These are phyloP conservation scores for Muscicapa striata DNA, from an alignment of 2,797 vertebrate genomes.

Conservation along the genomic window DNA sequence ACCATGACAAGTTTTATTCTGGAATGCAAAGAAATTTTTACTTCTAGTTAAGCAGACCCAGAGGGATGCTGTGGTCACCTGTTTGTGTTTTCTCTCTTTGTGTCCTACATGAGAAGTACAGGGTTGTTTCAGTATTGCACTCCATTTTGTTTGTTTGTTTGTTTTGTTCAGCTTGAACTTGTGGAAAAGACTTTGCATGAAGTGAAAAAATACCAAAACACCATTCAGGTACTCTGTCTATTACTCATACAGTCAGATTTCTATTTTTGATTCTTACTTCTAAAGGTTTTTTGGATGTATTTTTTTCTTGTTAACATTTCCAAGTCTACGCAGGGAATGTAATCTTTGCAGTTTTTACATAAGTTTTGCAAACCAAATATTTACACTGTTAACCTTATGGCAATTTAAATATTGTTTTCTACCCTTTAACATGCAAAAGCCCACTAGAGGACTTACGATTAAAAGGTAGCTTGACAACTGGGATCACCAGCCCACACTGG, in stretches of 20 bases:
- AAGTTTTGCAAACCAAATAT: constrained; percentile 8
- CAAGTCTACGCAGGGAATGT: background rate
- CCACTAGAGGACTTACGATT: background rate
- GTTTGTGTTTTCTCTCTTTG: background rate
- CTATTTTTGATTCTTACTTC: background rate
- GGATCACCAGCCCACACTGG: background rate
- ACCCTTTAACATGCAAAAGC: background rate
- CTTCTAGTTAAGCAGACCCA: background rate
- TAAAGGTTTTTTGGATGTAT: background rate
- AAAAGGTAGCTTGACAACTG: background rate
- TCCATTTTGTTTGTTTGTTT: background rate
- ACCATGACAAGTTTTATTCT: background rate
- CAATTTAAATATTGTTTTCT: constrained; percentile 26
- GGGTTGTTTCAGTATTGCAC: background rate
- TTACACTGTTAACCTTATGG: background rate
- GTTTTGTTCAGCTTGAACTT: background rate
- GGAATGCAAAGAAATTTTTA: background rate
- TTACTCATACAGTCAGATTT: background rate
- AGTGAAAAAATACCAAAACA: background rate
- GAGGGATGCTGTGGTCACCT: background rate
- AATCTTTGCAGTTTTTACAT: background rate
- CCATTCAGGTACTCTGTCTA: background rate
- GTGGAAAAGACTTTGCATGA: background rate
- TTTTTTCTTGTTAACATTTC: background rate
- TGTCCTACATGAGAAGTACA: background rate